Evolutionary conservation across 2,113 vertebrate genomes (phyloP), one percentile per base, ranked within the genome.

Genomic region (Oenanthe melanoleuca): DNA sequence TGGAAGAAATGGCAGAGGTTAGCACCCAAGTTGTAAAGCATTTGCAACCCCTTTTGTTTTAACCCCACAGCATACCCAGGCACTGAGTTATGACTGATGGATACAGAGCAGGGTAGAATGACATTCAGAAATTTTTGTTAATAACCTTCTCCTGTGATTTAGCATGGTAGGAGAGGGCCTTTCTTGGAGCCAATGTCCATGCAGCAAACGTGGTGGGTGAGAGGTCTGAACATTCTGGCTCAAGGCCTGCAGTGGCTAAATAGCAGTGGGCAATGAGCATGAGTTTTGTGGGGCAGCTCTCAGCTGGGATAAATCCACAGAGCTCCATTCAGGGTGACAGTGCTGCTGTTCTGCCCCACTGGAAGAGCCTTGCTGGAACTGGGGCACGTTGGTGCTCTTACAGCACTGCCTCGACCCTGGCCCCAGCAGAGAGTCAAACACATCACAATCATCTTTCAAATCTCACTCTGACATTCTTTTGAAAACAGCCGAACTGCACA

Each of bases 11-110:
- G 18, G 52, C 45, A 91, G 55, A 42, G 59, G 11, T 69, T 61
- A 67, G 47, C 49, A 65, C 31, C 37, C 38, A 38, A 50, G 31
- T 52, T 0, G 0, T 53, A 61, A 0, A 13, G 55, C 4, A 6
- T 52, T 74, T 88, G 64, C 25, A 73, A 45, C 79, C 65, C 7
- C 0, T 44, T 92, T 73, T 70, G 53, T n/a, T 95, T 91, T 69
- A 86, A 69, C 87, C 50, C 47, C 31, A 17, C 4, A 11, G 33
- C 49, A 38, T 40, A 50, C 42, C 59, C 24, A 33, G 28, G 23
- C 4, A 6, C 40, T 22, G 61, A n/a, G 9, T 56, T 74, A 33
- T 2, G 47, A 52, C 34, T 17, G 21, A 67, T 24, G 31, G 53
- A 55, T 33, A 28, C 16, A 33, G 69, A 67, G 23, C n/a, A 22